Conservation (phyloP, 2,113 vertebrate genomes). For the Chitala chitala region DNA sequence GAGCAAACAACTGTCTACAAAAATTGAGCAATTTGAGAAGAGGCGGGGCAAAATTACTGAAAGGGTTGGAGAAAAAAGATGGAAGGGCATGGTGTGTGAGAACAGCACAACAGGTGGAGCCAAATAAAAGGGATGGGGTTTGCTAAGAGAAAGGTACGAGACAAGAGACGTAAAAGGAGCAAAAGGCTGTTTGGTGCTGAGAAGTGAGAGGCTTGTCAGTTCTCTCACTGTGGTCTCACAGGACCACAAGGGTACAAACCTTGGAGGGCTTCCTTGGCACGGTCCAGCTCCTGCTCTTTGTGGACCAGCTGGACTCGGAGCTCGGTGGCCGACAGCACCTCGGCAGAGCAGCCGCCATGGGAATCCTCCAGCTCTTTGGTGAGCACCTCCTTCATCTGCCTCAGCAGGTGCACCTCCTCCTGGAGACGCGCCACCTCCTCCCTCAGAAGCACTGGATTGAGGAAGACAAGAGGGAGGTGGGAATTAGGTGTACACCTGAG, state of each 20-base stretch:
- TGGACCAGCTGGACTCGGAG: slow-evolving; percentile 91
- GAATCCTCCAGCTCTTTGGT: slow-evolving; percentile 93
- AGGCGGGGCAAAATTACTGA: too few relatives aligned
- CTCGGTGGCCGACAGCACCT: slow-evolving; percentile 88
- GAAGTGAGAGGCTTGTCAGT: background rate
- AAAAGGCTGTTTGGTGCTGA: background rate
- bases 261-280: slow-evolving; percentile 92
- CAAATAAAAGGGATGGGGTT: too few relatives aligned
- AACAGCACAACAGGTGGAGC: too few relatives aligned
- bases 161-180: background rate
- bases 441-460: slow-evolving; percentile 74
- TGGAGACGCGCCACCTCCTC: slow-evolving; percentile 94
- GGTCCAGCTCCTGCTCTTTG: slow-evolving; percentile 89
- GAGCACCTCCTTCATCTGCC: slow-evolving; percentile 97
- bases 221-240: background rate
- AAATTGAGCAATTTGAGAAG: too few relatives aligned
- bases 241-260: slow-evolving; percentile 57
- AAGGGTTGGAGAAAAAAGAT: too few relatives aligned
- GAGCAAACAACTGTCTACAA: too few relatives aligned
- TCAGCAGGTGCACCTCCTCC: slow-evolving; percentile 91
- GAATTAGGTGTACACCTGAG: background rate
- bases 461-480: slow-evolving; percentile 11
- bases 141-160: too few relatives aligned
- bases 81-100: too few relatives aligned
- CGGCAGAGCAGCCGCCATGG: slow-evolving; percentile 77